Evolutionary conservation across 2,888 invertebrate genomes (phyloP).

Genomic region (Nineta flava): DNA sequence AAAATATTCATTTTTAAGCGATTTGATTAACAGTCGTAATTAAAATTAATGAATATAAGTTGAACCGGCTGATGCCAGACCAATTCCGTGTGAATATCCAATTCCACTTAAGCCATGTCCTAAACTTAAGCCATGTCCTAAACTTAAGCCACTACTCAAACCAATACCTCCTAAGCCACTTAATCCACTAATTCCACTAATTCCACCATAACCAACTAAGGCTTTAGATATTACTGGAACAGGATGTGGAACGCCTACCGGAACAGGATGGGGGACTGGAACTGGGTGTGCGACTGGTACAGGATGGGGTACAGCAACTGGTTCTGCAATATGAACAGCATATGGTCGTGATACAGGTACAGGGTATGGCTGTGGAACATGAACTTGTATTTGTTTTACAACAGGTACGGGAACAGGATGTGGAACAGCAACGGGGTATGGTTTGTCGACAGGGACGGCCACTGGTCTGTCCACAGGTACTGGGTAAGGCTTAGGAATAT

Average conservation of each 20-base stretch:
- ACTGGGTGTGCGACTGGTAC: neutral
- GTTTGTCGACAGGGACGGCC: constrained; percentile 30
- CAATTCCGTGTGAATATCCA: neutral
- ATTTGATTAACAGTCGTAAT: no score
- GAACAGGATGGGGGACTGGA: neutral
- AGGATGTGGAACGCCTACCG: neutral
- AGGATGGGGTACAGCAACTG: constrained; percentile 2
- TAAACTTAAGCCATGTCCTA: neutral
- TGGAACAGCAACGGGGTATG: constrained; percentile 21
- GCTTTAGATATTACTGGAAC: neutral
- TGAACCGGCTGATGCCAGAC: neutral
- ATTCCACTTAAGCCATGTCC: neutral
- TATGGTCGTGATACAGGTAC: constrained; percentile 2
- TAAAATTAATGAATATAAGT: neutral
- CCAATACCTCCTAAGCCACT: neutral
- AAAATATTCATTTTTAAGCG: no score
- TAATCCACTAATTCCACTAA: neutral
- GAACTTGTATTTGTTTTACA: constrained; percentile 4
- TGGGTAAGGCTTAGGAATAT: constrained; percentile 31
- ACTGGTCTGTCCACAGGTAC: constrained; percentile 32
- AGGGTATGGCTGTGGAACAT: constrained; percentile 5
- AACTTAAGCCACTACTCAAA: neutral
- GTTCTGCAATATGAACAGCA: constrained; percentile 1
- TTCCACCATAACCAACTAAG: neutral
- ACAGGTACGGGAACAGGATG: constrained; percentile 10